Evolutionary conservation across 2,113 vertebrate genomes (phyloP).

Genomic region (Dolichallabes microphthalmus): DNA sequence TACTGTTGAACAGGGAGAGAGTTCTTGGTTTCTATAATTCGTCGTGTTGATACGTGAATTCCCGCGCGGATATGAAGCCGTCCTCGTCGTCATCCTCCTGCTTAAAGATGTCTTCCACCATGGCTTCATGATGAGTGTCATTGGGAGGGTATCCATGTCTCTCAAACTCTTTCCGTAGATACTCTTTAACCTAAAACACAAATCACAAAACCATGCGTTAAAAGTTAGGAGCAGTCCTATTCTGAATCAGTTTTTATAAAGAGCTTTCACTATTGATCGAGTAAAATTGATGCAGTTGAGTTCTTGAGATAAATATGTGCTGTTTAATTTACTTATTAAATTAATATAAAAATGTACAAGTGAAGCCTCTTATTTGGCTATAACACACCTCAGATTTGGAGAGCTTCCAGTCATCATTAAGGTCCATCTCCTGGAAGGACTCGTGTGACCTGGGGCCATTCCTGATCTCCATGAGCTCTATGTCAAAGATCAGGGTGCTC

Average conservation of each 20-base stretch:
- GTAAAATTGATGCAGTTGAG: background rate
- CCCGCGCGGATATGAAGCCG: constrained; percentile 92
- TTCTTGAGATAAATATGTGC: background rate
- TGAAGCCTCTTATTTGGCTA: background rate
- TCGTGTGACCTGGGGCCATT: constrained; percentile 95
- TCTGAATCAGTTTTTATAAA: background rate
- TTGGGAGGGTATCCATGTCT: constrained; percentile 87
- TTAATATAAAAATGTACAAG: background rate
- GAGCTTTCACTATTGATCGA: background rate
- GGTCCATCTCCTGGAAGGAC: constrained; percentile 97
- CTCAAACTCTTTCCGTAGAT: constrained; percentile 92
- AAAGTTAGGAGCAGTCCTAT: background rate
- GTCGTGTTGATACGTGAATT: constrained; percentile 94
- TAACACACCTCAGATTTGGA: constrained; percentile 85
- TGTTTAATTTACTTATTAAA: background rate
- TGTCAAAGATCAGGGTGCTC: constrained; percentile 87
- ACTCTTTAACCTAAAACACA: constrained; percentile 83
- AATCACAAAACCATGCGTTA: background rate
- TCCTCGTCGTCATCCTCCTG: constrained; percentile 94
- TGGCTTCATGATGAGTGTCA: constrained; percentile 88
- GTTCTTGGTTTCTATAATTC: constrained; percentile 76
- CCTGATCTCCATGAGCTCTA: constrained; percentile 91
- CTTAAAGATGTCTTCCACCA: constrained; percentile 90
- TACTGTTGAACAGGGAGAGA: constrained; percentile 15
- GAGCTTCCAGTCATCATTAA: constrained; percentile 96